phyloP scores from a whole-genome alignment of 1,140 invertebrate species.

The Spodoptera frugiperda region DNA sequence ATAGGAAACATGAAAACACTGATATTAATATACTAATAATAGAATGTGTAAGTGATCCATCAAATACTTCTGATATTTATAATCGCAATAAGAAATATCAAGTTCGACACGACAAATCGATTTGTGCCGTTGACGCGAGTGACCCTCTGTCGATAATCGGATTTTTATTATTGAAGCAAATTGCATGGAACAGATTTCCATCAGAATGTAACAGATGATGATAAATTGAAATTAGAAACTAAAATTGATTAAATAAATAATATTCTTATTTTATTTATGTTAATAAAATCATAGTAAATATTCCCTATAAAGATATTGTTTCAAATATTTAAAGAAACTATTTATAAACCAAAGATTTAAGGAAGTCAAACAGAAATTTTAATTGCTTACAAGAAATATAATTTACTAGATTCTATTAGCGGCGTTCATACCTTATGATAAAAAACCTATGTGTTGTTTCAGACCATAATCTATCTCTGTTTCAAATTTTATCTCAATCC shows the following conservation, averaged over 20 bases:
- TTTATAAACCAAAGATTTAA: too few species aligned
- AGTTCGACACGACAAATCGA: conserved; percentile 19
- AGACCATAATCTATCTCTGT: too few species aligned
- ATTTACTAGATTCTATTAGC: too few species aligned
- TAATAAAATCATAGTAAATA: too few species aligned
- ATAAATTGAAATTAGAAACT: conserved; percentile 21
- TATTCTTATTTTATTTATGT: background rate
- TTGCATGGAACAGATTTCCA: conserved; percentile 12
- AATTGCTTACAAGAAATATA: too few species aligned
- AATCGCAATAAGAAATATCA: conserved; percentile 2
- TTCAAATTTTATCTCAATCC: too few species aligned
- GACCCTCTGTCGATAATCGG: conserved; percentile 3
- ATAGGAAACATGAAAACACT: background rate
- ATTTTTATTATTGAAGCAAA: conserved; percentile 27
- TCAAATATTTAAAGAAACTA: too few species aligned
- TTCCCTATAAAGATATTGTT: too few species aligned
- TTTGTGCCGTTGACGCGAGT: conserved; percentile 9
- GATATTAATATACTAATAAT: too few species aligned
- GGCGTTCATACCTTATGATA: too few species aligned
- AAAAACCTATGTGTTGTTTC: too few species aligned
- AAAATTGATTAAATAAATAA: background rate
- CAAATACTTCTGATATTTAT: conserved; percentile 1
- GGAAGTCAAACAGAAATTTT: too few species aligned
- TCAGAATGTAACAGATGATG: background rate
- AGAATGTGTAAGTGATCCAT: background rate